Evolutionary conservation across 2,113 vertebrate genomes (phyloP).

Genomic region (Ameiurus melas): DNA sequence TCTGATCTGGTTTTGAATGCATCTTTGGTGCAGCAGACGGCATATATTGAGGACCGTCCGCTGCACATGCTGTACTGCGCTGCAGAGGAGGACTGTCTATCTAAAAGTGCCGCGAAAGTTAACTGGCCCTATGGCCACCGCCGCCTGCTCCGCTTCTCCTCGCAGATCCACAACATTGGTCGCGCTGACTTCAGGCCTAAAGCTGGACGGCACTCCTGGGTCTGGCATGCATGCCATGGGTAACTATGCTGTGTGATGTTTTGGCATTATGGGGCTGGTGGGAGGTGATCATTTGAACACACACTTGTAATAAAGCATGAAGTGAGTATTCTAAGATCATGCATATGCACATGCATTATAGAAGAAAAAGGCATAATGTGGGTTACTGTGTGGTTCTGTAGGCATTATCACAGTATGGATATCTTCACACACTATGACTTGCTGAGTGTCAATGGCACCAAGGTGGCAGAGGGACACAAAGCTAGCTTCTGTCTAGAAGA

Average conservation of each 20-base stretch:
- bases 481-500: slow-evolving; percentile 98
- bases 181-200: slow-evolving; percentile 95
- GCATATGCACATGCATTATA: not conserved
- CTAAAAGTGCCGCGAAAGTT: slow-evolving; percentile 83
- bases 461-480: slow-evolving; percentile 95
- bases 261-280: not conserved
- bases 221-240: slow-evolving; percentile 98
- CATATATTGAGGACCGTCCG: slow-evolving; percentile 94
- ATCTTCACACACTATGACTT: slow-evolving; percentile 97
- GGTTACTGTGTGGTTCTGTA: slow-evolving; percentile 55
- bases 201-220: slow-evolving; percentile 94
- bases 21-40: slow-evolving; percentile 86
- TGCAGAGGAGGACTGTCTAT: slow-evolving; percentile 92
- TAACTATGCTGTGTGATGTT: slow-evolving; percentile 58
- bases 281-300: not conserved
- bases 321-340: not conserved
- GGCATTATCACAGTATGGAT: slow-evolving; percentile 99
- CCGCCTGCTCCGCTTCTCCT: slow-evolving; percentile 95
- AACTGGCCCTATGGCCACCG: slow-evolving; percentile 97
- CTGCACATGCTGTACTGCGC: slow-evolving; percentile 97
- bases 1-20: slow-evolving; percentile 92
- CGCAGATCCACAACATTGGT: slow-evolving; percentile 95
- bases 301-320: not conserved
- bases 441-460: slow-evolving; percentile 87
- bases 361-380: not conserved